Base-by-base conservation (phyloP, 92 coral and sea anemone genomes). In the Meandrina meandrites region DNA sequence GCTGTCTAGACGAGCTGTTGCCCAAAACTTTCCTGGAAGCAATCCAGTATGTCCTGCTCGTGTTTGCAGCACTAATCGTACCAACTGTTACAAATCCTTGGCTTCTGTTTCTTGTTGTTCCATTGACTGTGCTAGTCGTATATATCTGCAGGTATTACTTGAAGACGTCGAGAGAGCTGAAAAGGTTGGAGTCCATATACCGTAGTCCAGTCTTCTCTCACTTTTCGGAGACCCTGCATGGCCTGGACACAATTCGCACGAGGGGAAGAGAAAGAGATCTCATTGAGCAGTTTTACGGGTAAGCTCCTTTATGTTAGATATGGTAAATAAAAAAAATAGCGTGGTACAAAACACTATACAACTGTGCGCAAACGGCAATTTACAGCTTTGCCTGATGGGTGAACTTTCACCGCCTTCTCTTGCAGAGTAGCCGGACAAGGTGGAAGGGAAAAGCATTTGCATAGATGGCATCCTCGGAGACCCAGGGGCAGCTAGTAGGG, bases 221-320 rank as follows among this genome's bases (percentile, higher is more conserved):
- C 35, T n/a, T 66, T 27, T 66, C 71, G 5, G 34, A 66, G 34
- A 66, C 71, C 35, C 71, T 66, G 71, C 21, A 66, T 12, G 71
- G 71, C 27, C 71, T 66, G 71, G 76, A 71, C 42, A 71, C 76
- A 11, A 34, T 71, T 71, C 76, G 76, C 9, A 71, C 76, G 17
- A 34, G 76, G 34, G 45, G 76, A 17, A 32, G 45, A 17, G 40
- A 71, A 71, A 71, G 76, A 7, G 76, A 71, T 71, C 34, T 71
- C n/a, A 34, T 34, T 16, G 42, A 71, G 6, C 76, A 35, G 76
- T 34, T 71, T 71, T 71, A 71, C 76, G 34, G 76, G 6, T 40
- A 40, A 2, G 2, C 6, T n/a, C 45, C 6, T 40, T 40, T 40
- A 40, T 40, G 45, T 40, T 40, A 40, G 6, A 40, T 2, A 40